Base-by-base conservation (phyloP, 2,888 invertebrate genomes). In the Ctenicera cuprea region DNA sequence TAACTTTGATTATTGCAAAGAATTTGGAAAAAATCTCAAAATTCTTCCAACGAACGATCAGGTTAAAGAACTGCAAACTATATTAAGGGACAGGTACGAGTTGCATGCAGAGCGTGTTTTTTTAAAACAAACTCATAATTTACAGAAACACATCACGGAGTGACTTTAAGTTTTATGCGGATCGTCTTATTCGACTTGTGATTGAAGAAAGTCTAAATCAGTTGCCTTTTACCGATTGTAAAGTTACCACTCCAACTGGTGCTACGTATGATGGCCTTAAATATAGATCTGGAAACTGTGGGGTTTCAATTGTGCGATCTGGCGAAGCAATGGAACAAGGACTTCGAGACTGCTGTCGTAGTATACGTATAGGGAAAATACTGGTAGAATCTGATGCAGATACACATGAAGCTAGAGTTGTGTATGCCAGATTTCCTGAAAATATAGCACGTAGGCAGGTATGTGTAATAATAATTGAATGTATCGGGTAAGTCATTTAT, bases 131-230 rank as follows among this genome's bases (percentile, higher is more conserved):
- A 26, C 26, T 26, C 5, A 26, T 5, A 30, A 26, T 57, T 90
- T 87, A 78, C 85, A 99, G 98, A 86, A 95, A 94, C 81, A 98
- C 98, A 22, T 89, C 93, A 1, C 90, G 97, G 80, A 97, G 95
- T 88, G 99, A 99, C 87, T 99, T 99, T 86, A 98, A 99, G 86
- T 99, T 99, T 88, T 98, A 97, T 87, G 99, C 99, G 0, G 99
- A 99, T 87, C 93, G 99, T 77, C 88, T 99, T 87, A 99, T 99
- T 83, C 93, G 99, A 2, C 89, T 99, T 41, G 98, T 99, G 0
- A 98, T 99, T 75, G 99, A 99, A 85, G 99, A 99, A 87, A 98
- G 98, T 77, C 89, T 99, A 30, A 99, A 99, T 88, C 97, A 97
- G 85, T 88, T 98, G 68, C 99, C 99, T 0, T 99, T 98, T 85